These are phyloP conservation scores for Latrodectus geometricus DNA, from an alignment of 1,140 invertebrate species.

Conservation along the genomic window DNA sequence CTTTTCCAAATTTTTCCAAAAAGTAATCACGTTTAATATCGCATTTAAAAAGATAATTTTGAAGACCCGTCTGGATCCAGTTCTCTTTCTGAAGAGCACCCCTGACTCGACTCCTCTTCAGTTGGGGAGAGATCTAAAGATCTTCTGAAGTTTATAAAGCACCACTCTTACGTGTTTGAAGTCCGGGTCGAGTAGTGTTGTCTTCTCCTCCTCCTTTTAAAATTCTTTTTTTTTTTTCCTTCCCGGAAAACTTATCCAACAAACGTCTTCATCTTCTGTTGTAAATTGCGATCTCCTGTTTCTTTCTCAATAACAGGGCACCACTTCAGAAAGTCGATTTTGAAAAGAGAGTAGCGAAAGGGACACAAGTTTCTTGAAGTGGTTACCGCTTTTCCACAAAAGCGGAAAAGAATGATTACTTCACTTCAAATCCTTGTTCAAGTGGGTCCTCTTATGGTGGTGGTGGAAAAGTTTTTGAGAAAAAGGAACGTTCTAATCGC, in stretches of 20 bases:
- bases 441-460: conserved; percentile 1
- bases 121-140: not conserved
- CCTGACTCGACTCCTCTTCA: not conserved
- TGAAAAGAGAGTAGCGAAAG: not conserved
- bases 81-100: not conserved
- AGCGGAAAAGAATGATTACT: conserved; percentile 38
- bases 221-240: not conserved
- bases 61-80: no score
- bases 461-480: conserved; percentile 10
- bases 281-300: conserved; percentile 16
- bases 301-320: conserved; percentile 31
- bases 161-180: conserved; percentile 35
- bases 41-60: no score
- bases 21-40: no score
- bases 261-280: not conserved
- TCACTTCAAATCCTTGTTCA: not conserved
- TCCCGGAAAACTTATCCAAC: not conserved
- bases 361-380: conserved; percentile 11
- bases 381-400: conserved; percentile 11
- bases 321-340: conserved; percentile 14
- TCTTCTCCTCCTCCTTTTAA: not conserved
- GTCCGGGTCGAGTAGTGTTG: conserved; percentile 3
- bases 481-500: conserved; percentile 36
- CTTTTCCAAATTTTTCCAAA: no score
- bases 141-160: conserved; percentile 28